Percentiles rank a stretch among this genome's conserved stretches.
Conservation (phyloP, 2,797 vertebrate genomes). For the Glossophaga mutica region DNA sequence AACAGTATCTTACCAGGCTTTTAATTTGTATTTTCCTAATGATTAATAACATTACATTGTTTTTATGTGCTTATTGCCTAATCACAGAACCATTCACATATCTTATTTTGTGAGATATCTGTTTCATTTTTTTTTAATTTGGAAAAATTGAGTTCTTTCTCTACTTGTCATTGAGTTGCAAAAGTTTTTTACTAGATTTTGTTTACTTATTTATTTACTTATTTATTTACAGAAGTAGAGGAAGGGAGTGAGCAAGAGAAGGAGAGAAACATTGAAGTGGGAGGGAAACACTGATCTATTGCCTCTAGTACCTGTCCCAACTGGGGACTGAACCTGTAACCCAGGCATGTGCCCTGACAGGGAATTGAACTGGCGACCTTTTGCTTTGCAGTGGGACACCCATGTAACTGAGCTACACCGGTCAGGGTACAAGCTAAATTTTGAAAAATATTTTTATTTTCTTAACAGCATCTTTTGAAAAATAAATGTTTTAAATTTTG, state of each 20-base stretch:
- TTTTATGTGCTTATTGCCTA: neutral
- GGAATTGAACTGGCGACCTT: no score
- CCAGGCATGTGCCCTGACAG: no score
- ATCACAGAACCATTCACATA: neutral
- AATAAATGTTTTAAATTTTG: neutral
- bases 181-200: neutral
- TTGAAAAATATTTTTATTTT: neutral
- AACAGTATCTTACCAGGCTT: neutral
- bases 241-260: no score
- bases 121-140: neutral
- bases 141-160: neutral
- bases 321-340: no score
- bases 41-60: neutral
- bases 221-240: no score
- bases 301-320: no score
- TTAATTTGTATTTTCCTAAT: neutral
- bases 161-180: neutral
- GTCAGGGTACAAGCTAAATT: no score
- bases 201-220: no score
- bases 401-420: no score
- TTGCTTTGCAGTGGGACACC: no score
- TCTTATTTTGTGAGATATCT: neutral
- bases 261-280: no score
- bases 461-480: neutral
- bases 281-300: no score